Evolutionary conservation across 2,113 vertebrate genomes (phyloP), one percentile per base, ranked within the genome.

Genomic region (Dicerorhinus sumatrensis): DNA sequence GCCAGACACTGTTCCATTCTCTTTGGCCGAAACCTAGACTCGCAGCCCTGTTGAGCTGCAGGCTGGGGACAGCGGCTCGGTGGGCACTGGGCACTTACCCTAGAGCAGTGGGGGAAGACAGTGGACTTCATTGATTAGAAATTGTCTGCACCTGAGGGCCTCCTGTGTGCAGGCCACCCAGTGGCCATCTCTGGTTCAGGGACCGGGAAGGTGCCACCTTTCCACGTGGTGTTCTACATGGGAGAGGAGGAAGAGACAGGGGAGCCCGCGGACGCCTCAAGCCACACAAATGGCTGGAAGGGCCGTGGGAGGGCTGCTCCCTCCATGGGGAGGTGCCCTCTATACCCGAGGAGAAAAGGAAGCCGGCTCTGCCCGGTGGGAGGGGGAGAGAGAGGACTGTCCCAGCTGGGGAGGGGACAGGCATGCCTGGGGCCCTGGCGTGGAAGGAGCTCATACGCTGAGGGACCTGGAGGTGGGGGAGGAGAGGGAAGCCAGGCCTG

Each of bases 121-220:
- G 17, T 62, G 23, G 12, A 5, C 56, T 46, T 63, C 0, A 1
- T 9, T 11, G 2, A 2, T 25, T 29, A 6, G 8, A 51, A 3
- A 46, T 1, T 2, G 42, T 58, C 80, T 2, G 6, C 3, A 25
- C n/a, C 69, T 33, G 27, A 31, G 70, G 6, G 5, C 31, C 73
- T 39, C 25, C 75, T 67, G 62, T 11, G n/a, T 14, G 2, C 88
- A 36, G 46, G 88, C 60, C 10, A 39, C 33, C 5, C 2, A 4
- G 36, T 8, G 36, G 29, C 82, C 8, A 0, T 13, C 3, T 77
- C 60, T n/a, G 36, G 20, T 10, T 93, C 58, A 27, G 60, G 46
- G 70, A 9, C 70, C n/a, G 10, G 46, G 70, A 7, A 13, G 5
- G 20, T 0, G 18, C 70, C 13, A 6, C 20, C 12, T 18, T n/a